Percentiles rank a stretch among this genome's conserved stretches.
phyloP scores from a whole-genome alignment of 1,140 invertebrate genomes.

The Pseudachorutes palmiensis region DNA sequence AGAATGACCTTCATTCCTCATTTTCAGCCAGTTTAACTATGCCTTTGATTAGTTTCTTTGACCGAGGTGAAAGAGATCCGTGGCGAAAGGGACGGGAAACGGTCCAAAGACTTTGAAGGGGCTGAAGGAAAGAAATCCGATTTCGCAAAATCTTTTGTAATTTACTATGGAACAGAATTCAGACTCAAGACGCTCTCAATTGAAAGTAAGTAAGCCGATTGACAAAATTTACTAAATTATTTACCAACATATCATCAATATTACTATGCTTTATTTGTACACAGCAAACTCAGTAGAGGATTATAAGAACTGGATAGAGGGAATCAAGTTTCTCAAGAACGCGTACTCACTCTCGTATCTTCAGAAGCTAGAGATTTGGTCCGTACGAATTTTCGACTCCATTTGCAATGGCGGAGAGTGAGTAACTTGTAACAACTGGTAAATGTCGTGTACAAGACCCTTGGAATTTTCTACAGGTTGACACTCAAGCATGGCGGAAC shows the following conservation, averaged over 20 bases:
- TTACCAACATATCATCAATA: too few species aligned
- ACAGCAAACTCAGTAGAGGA: conserved; percentile 20
- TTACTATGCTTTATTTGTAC: neutral
- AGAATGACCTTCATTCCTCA: neutral
- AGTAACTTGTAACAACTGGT: too few species aligned
- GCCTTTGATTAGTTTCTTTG: conserved; percentile 43
- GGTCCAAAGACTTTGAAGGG: conserved; percentile 84
- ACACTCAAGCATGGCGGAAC: neutral
- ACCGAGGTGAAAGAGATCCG: conserved; percentile 82
- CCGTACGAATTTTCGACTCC: conserved; percentile 18
- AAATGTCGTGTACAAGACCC: too few species aligned
- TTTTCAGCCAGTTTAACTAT: neutral
- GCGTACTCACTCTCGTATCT: conserved; percentile 20
- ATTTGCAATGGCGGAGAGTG: conserved; percentile 1
- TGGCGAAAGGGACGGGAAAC: conserved; percentile 70
- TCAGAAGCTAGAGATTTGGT: conserved; percentile 21
- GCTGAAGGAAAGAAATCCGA: conserved; percentile 76
- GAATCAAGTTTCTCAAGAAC: conserved; percentile 15
- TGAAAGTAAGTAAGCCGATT: conserved; percentile 63
- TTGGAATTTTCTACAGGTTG: neutral
- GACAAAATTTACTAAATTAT: too few species aligned
- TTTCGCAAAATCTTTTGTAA: conserved; percentile 69
- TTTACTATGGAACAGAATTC: conserved; percentile 84
- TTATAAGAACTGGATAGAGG: conserved; percentile 20
- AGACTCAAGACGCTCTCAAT: conserved; percentile 79